Conservation (phyloP, 2,888 invertebrate genomes). For the Graphium colonna region DNA sequence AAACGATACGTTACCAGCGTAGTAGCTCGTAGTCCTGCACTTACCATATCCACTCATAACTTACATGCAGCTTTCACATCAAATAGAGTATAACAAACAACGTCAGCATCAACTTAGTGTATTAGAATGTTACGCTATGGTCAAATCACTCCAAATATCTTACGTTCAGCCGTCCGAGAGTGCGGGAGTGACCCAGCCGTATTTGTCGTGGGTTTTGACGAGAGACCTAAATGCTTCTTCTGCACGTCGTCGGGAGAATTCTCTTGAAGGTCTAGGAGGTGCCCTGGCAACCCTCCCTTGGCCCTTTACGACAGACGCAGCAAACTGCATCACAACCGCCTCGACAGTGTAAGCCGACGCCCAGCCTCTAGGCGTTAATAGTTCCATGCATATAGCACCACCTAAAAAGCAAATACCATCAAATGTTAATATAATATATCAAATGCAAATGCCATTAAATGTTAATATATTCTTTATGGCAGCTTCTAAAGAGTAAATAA, state of each 20-base stretch:
- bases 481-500: no score
- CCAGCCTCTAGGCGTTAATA: slow-evolving; percentile 92
- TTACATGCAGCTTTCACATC: no score
- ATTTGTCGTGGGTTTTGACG: slow-evolving; percentile 94
- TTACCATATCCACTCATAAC: no score
- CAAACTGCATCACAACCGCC: slow-evolving; percentile 93
- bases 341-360: slow-evolving; percentile 93
- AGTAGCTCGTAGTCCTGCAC: no score
- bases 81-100: no score
- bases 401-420: slow-evolving; percentile 67
- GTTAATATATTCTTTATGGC: no score
- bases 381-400: slow-evolving; percentile 93
- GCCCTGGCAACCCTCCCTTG: slow-evolving; percentile 91
- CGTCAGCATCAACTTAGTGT: no score
- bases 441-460: no score
- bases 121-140: neutral
- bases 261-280: slow-evolving; percentile 88
- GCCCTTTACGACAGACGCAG: slow-evolving; percentile 92
- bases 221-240: slow-evolving; percentile 93
- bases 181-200: slow-evolving; percentile 94
- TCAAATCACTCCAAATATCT: neutral
- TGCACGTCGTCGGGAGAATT: slow-evolving; percentile 89
- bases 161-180: slow-evolving; percentile 89
- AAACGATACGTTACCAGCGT: no score
- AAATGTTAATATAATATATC: no score